Percentiles rank a stretch among this genome's conserved stretches.
These are phyloP conservation scores for Hemibagrus guttatus DNA, from an alignment of 2,797 vertebrate species.

Conservation along the genomic window DNA sequence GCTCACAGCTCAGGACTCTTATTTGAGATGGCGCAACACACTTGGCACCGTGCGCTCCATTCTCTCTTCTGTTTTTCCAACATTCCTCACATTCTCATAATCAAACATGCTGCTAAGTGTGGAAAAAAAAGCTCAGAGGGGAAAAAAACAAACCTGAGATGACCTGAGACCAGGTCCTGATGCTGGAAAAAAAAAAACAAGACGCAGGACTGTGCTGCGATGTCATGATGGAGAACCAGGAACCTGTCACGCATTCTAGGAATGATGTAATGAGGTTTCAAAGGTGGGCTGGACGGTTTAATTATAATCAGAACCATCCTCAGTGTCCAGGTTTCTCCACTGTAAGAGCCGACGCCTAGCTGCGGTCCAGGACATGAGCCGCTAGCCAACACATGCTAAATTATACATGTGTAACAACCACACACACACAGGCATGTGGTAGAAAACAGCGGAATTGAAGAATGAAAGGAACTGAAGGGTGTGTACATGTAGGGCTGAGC, in stretches of 20 bases:
- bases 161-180: neutral
- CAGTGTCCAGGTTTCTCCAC: neutral
- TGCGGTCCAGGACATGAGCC: constrained; percentile 10
- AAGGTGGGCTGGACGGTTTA: neutral
- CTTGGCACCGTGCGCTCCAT: neutral
- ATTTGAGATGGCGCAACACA: constrained; percentile 3
- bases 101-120: neutral
- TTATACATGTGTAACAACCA: constrained; percentile 19
- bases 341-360: constrained; percentile 25
- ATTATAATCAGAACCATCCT: constrained; percentile 10
- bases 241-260: neutral
- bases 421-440: neutral
- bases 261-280: neutral
- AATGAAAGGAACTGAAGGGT: too few species aligned
- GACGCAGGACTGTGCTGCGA: neutral
- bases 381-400: constrained; percentile 10
- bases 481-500: neutral
- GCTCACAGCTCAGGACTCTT: constrained; percentile 30
- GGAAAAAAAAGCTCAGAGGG: neutral
- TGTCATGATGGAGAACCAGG: neutral
- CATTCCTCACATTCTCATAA: constrained; percentile 15
- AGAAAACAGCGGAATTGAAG: neutral
- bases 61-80: neutral
- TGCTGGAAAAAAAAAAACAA: neutral
- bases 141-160: neutral